A percentile compares a stretch with the other conserved stretches of the same genome.
Evolutionary conservation across 2,888 invertebrate genomes (phyloP).

Genomic region (Eupithecia inturbata): DNA sequence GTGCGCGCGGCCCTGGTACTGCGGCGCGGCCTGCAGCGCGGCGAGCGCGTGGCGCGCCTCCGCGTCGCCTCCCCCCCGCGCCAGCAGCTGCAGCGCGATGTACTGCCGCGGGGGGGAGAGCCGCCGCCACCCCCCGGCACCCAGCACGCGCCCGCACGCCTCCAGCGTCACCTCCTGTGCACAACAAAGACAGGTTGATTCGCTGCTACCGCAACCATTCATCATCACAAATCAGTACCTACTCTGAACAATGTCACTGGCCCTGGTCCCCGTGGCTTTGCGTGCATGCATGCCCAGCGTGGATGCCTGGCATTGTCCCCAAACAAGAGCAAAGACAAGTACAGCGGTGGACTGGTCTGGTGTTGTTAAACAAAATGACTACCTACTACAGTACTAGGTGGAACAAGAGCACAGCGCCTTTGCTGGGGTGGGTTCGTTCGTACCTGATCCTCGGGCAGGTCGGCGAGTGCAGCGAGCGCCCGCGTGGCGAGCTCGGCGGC

Average conservation of each 20-base stretch:
- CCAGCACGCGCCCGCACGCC: slow-evolving; percentile 2
- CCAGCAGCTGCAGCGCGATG: slow-evolving; percentile 40
- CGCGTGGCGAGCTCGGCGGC: slow-evolving; percentile 25
- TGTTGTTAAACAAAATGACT: too few relatives aligned
- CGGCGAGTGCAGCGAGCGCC: slow-evolving; percentile 14
- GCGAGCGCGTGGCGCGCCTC: background rate
- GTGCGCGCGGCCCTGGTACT: background rate
- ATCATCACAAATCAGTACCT: too few relatives aligned
- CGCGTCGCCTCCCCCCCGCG: slow-evolving; percentile 26
- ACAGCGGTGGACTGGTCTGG: too few relatives aligned
- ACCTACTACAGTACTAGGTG: too few relatives aligned
- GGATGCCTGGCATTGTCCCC: too few relatives aligned
- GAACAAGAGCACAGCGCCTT: too few relatives aligned
- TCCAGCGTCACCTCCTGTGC: background rate
- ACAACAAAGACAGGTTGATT: background rate
- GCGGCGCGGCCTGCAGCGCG: background rate
- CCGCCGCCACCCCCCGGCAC: slow-evolving; percentile 9
- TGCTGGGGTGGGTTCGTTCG: too few relatives aligned
- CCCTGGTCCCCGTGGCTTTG: too few relatives aligned
- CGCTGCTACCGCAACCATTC: too few relatives aligned
- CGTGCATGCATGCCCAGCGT: too few relatives aligned
- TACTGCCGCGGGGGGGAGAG: slow-evolving; percentile 24
- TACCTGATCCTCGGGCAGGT: background rate
- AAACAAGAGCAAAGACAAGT: too few relatives aligned
- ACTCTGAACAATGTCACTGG: too few relatives aligned